Conservation (phyloP, 2,888 invertebrate species). For the Amiota communis region DNA sequence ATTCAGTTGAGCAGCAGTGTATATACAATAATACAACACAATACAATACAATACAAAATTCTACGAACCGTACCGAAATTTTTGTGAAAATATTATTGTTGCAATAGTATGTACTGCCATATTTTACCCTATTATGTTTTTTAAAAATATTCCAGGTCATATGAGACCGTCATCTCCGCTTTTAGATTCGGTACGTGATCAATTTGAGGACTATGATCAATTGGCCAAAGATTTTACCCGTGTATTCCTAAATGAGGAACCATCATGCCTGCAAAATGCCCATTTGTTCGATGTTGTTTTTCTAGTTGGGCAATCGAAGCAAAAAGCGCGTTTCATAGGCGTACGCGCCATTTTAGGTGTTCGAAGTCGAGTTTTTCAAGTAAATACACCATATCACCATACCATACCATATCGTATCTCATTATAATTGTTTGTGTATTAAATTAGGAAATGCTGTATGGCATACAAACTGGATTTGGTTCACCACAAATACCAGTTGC, state of each 20-base stretch:
- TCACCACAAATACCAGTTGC: slow-evolving; percentile 95
- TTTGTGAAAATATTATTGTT: no score
- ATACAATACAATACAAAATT: no score
- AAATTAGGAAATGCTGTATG: slow-evolving; percentile 94
- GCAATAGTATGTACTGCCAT: no score
- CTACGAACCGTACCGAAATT: no score
- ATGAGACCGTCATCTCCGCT: slow-evolving; percentile 95
- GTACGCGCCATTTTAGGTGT: slow-evolving; percentile 93
- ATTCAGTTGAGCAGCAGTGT: no score
- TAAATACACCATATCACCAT: slow-evolving; percentile 43
- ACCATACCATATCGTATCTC: no score
- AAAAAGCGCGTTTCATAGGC: slow-evolving; percentile 91
- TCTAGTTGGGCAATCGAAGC: slow-evolving; percentile 92
- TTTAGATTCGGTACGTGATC: slow-evolving; percentile 92
- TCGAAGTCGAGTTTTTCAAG: slow-evolving; percentile 82
- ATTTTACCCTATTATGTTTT: neutral
- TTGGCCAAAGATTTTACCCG: slow-evolving; percentile 93
- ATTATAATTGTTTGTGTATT: neutral
- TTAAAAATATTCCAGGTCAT: slow-evolving; percentile 76
- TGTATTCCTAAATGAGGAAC: slow-evolving; percentile 89
- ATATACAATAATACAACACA: no score
- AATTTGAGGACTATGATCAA: slow-evolving; percentile 95
- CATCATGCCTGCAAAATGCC: slow-evolving; percentile 84
- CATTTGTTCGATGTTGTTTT: slow-evolving; percentile 93
- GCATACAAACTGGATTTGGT: slow-evolving; percentile 93